A percentile compares a stretch with the other conserved stretches of the same genome.
phyloP scores from a whole-genome alignment of 2,113 vertebrate species.

The Cercocebus atys region DNA sequence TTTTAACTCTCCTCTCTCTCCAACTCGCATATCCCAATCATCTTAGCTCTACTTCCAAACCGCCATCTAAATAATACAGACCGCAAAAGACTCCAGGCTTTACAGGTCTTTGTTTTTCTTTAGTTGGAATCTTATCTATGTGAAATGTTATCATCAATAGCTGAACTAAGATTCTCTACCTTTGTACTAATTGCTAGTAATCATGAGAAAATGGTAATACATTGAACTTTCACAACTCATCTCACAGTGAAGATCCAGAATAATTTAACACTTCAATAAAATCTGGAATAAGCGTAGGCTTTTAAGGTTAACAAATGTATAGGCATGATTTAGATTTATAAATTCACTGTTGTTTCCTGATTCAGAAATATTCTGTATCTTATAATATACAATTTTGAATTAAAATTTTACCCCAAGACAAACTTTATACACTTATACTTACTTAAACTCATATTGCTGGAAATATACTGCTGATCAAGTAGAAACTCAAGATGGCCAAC shows the following conservation, averaged over 20 bases:
- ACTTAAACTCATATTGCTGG: neutral
- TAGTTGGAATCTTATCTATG: neutral
- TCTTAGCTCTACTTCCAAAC: neutral
- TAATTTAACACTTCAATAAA: neutral
- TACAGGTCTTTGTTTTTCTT: neutral
- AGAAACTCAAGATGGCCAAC: slow-evolving; percentile 17
- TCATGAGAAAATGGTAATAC: neutral
- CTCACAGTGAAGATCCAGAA: neutral
- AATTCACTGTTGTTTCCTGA: neutral
- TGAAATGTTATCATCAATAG: neutral
- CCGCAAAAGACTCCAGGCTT: neutral
- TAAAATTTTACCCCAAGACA: neutral
- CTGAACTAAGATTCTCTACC: neutral
- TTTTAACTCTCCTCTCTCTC: neutral
- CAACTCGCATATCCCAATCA: neutral
- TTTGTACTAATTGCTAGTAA: neutral
- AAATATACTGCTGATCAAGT: neutral
- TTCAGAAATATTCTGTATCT: slow-evolving; percentile 19
- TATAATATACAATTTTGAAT: neutral
- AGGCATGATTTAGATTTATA: neutral
- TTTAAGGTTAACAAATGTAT: neutral
- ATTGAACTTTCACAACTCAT: neutral
- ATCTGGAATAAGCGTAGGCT: neutral
- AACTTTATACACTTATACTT: slow-evolving; percentile 11
- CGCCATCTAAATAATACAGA: neutral